A percentile compares a stretch with the other conserved stretches of the same genome.
Evolutionary conservation across 2,888 invertebrate genomes (phyloP).

Genomic region (Pachliopta kotzebuea): DNA sequence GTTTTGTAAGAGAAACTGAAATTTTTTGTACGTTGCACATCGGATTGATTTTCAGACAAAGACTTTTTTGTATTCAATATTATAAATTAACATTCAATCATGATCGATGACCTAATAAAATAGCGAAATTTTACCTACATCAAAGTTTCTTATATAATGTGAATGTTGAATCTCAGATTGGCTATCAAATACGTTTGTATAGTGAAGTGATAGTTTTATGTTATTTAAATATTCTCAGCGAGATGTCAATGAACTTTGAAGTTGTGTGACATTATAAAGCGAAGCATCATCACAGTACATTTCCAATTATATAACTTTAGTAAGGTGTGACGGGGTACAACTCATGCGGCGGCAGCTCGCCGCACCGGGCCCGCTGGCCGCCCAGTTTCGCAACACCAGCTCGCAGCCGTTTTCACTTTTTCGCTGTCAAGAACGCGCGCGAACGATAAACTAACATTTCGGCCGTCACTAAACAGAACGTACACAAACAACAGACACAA

Average conservation of each 20-base stretch:
- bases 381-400: slow-evolving; percentile 75
- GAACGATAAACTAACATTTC: slow-evolving; percentile 78
- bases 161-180: no score
- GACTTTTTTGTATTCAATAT: no score
- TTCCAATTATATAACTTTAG: slow-evolving; percentile 62
- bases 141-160: no score
- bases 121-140: no score
- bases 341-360: slow-evolving; percentile 30
- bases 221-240: slow-evolving; percentile 1
- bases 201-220: background rate
- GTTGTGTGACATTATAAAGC: slow-evolving; percentile 22
- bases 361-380: slow-evolving; percentile 42
- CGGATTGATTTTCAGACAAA: no score
- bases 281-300: slow-evolving; percentile 40
- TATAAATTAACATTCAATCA: no score
- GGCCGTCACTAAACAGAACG: slow-evolving; percentile 63
- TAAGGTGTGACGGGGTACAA: slow-evolving; percentile 46
- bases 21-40: no score
- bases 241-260: slow-evolving; percentile 20
- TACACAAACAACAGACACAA: slow-evolving; percentile 42
- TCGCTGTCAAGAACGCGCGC: slow-evolving; percentile 79
- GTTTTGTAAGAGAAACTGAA: no score
- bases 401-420: slow-evolving; percentile 78
- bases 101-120: no score
- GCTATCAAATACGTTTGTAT: background rate